Evolutionary conservation across 2,888 invertebrate genomes (phyloP).

Genomic region (Sthenelais limicola): DNA sequence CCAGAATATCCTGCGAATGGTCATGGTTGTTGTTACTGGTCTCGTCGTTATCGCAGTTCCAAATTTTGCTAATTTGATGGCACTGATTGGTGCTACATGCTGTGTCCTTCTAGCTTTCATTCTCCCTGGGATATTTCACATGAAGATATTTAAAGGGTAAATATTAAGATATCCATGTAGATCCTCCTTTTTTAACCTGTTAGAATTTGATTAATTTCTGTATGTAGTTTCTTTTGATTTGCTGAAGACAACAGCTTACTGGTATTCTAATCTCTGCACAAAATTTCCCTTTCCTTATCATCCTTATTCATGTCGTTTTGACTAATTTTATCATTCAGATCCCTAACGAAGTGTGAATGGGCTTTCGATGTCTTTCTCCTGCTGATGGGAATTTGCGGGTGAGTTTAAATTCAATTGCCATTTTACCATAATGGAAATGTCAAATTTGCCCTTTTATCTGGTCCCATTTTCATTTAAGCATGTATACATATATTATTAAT

Average conservation of each 20-base stretch:
- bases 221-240: background rate
- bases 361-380: conserved; percentile 48
- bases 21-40: conserved; percentile 71
- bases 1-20: conserved; percentile 70
- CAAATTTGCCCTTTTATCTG: background rate
- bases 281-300: background rate
- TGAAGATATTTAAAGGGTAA: conserved; percentile 68
- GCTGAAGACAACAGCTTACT: background rate
- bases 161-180: background rate
- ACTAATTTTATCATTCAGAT: conserved; percentile 33
- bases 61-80: conserved; percentile 73
- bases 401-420: conserved; percentile 5
- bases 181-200: too few species aligned
- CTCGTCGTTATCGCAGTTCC: conserved; percentile 71
- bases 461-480: background rate
- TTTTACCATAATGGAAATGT: background rate
- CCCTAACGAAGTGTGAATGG: conserved; percentile 39
- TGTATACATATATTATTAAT: too few species aligned
- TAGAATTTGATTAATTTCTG: background rate
- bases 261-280: background rate
- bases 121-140: conserved; percentile 72
- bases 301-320: background rate
- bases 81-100: conserved; percentile 73
- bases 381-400: conserved; percentile 49
- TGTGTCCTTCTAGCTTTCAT: conserved; percentile 73